Evolutionary conservation across 2,888 invertebrate genomes (phyloP).

Genomic region (Cataglyphis altisquamis): DNA sequence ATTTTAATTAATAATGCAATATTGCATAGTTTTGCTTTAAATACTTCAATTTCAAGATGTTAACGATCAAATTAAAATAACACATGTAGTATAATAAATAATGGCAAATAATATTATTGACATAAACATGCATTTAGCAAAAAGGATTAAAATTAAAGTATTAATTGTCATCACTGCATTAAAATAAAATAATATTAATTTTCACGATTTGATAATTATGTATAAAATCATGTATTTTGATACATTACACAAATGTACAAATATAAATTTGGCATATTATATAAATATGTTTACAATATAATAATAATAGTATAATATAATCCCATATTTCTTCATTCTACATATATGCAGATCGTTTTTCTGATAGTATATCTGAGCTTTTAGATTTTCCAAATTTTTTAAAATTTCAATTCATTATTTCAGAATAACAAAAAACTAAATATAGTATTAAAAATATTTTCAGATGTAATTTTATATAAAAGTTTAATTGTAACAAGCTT

Average conservation of each 20-base stretch:
- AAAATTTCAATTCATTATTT: background rate
- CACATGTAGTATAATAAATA: background rate
- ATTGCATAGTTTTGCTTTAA: background rate
- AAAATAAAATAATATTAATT: background rate
- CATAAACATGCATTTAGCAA: background rate
- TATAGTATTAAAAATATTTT: background rate
- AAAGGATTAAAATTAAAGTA: background rate
- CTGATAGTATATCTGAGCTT: background rate
- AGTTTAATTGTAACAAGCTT: background rate
- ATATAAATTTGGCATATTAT: no score
- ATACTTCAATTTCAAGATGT: background rate
- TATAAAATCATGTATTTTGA: background rate
- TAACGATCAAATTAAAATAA: background rate
- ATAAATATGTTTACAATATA: background rate
- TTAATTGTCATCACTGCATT: background rate
- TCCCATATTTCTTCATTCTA: background rate
- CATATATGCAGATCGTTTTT: background rate
- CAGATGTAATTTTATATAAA: background rate
- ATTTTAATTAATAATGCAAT: background rate
- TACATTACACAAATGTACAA: no score
- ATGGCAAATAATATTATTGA: background rate
- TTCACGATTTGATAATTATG: slow-evolving; percentile 15
- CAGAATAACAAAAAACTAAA: slow-evolving; percentile 5
- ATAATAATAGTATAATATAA: background rate
- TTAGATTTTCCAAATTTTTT: background rate